Evolutionary conservation across 2,888 invertebrate species (phyloP).

Genomic region (Meliscaeva auricollis): DNA sequence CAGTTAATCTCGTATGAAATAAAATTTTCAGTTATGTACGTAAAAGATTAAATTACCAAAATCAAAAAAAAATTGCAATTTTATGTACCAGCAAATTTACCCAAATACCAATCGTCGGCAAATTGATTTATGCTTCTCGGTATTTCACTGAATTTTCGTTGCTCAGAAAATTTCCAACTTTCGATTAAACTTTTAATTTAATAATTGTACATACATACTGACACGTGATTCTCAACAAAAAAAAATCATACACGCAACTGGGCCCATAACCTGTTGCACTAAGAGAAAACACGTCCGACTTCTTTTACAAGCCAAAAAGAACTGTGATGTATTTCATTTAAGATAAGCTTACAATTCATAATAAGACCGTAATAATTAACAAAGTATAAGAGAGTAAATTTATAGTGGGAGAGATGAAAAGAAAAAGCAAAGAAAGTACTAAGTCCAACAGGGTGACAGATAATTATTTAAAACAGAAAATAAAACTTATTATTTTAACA

Average conservation of each 20-base stretch:
- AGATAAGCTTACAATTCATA: too few relatives aligned
- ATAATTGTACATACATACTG: conserved; percentile 4
- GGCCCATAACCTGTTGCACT: too few relatives aligned
- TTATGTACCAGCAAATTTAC: conserved; percentile 20
- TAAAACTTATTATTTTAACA: too few relatives aligned
- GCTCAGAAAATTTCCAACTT: not conserved
- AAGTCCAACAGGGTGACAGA: too few relatives aligned
- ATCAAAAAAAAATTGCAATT: not conserved
- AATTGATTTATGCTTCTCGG: conserved; percentile 16
- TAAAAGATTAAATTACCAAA: not conserved
- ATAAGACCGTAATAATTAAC: too few relatives aligned
- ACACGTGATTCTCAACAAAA: conserved; percentile 11
- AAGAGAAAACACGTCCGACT: too few relatives aligned
- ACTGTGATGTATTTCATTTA: too few relatives aligned
- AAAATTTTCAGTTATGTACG: conserved; percentile 4
- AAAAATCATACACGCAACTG: not conserved
- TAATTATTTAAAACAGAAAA: too few relatives aligned
- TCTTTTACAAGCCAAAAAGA: too few relatives aligned
- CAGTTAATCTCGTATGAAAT: conserved; percentile 4
- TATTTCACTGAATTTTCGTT: conserved; percentile 4
- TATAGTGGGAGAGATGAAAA: too few relatives aligned
- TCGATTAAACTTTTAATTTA: conserved; percentile 12
- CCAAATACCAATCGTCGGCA: conserved; percentile 19
- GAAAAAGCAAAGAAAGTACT: too few relatives aligned
- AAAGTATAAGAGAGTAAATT: too few relatives aligned